Conservation (phyloP, 2,113 vertebrate genomes). For the Melanerpes formicivorus region DNA sequence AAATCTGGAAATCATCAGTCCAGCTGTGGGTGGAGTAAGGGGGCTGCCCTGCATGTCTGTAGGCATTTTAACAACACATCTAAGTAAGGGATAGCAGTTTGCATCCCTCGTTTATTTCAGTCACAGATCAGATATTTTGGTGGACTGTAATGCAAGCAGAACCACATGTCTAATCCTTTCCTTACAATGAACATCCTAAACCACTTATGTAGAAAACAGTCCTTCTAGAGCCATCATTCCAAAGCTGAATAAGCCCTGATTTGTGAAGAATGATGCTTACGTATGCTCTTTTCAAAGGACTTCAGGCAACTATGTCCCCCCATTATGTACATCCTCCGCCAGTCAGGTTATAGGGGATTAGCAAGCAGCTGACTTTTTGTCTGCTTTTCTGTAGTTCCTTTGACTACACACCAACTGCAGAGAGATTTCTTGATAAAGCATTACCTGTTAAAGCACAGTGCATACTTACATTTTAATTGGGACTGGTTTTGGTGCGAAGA, state of each 20-base stretch:
- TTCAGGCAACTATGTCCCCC: not conserved
- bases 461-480: not conserved
- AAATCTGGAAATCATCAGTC: not conserved
- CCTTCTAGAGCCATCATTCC: not conserved
- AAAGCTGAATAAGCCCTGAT: not conserved
- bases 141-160: not conserved
- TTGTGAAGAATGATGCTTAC: not conserved
- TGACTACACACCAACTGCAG: not conserved
- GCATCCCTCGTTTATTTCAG: not conserved
- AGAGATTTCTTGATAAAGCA: not conserved
- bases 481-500: not conserved
- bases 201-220: not conserved
- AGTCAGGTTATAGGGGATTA: not conserved
- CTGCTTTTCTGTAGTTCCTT: not conserved
- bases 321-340: not conserved
- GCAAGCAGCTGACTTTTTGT: not conserved
- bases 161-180: not conserved
- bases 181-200: not conserved
- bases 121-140: not conserved
- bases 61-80: not conserved
- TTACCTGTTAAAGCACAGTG: not conserved
- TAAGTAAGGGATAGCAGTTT: not conserved
- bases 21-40: not conserved
- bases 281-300: not conserved
- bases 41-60: not conserved